Evolutionary conservation across 2,888 invertebrate species (phyloP), one percentile per base, ranked within the genome.

Genomic region (Drosophila lacicola): DNA sequence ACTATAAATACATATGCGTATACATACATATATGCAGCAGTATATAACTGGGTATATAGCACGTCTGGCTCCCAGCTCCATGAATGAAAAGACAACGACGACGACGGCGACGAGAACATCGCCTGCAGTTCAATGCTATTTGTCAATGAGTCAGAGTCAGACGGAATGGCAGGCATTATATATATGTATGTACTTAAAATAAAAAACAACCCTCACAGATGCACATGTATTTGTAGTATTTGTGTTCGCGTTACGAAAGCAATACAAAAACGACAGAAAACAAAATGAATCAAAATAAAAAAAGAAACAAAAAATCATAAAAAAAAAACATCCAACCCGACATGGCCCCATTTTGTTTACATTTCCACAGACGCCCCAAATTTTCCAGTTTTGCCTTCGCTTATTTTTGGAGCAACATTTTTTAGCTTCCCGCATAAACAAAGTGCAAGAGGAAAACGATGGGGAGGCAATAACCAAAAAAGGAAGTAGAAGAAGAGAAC

Each of bases 41-140:
- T 69, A 61, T 56, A 80, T 49, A 49, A 9, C 37, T 21, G 56
- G 44, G 74, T 78, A 74, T 66, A 70, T 82, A 47, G 65, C 44
- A 86, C 83, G 71, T 50, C 83, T 70, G 70, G 55, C 45, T 46
- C 34, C 56, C 42, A 56, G 71, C 64, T 63, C 66, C 77, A 86
- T 82, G 82, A 82, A 82, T 82, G 82, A 82, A 82, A 82, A 65
- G 63, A 56, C 71, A 68, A 41, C 39, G 29, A 41, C 29, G 8
- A 29, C 29, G 25, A 8, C 25, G 25, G 41, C 39, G 34, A 41
- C 47, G 53, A 44, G 14, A 9, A 51, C 42, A 61, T 55, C 58
- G 88, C 82, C 80, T 76, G 80, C 87, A 86, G 84, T 83, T 86
- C 82, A 83, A 87, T 83, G 82, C 74, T 88, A 78, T 88, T 83